Evolutionary conservation across 2,888 invertebrate genomes (phyloP).

Genomic region (Mythimna loreyi): DNA sequence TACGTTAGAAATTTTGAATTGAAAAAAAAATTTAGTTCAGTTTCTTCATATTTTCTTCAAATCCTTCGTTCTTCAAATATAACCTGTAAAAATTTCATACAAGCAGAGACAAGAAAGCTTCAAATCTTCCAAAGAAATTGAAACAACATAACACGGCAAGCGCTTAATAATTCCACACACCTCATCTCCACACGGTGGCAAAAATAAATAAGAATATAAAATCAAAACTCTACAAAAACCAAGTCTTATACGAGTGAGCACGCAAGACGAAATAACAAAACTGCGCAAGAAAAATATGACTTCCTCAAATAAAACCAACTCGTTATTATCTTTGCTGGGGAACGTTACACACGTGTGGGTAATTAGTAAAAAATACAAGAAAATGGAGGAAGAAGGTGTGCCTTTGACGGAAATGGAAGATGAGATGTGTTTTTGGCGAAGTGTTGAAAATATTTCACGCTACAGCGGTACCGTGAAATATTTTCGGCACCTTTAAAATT

Average conservation of each 20-base stretch:
- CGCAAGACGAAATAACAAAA: slow-evolving; percentile 46
- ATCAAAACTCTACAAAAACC: slow-evolving; percentile 42
- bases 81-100: neutral
- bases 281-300: slow-evolving; percentile 52
- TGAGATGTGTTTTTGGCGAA: slow-evolving; percentile 10
- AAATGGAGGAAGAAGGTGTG: slow-evolving; percentile 18
- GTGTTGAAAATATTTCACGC: too few relatives aligned
- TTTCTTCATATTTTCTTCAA: neutral
- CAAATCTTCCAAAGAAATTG: slow-evolving; percentile 7
- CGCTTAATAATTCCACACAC: slow-evolving; percentile 3
- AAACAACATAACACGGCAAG: slow-evolving; percentile 2
- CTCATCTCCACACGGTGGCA: neutral
- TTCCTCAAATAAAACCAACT: slow-evolving; percentile 37
- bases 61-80: neutral
- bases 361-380: slow-evolving; percentile 58
- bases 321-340: slow-evolving; percentile 43
- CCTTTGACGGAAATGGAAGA: slow-evolving; percentile 14
- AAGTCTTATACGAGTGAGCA: slow-evolving; percentile 5
- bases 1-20: too few relatives aligned
- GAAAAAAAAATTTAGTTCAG: too few relatives aligned
- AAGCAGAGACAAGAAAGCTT: neutral
- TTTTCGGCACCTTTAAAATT: neutral
- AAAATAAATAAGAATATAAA: slow-evolving; percentile 36
- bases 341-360: slow-evolving; percentile 45
- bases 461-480: neutral